Conservation (phyloP, 1,140 invertebrate species). For the Homarus americanus region DNA sequence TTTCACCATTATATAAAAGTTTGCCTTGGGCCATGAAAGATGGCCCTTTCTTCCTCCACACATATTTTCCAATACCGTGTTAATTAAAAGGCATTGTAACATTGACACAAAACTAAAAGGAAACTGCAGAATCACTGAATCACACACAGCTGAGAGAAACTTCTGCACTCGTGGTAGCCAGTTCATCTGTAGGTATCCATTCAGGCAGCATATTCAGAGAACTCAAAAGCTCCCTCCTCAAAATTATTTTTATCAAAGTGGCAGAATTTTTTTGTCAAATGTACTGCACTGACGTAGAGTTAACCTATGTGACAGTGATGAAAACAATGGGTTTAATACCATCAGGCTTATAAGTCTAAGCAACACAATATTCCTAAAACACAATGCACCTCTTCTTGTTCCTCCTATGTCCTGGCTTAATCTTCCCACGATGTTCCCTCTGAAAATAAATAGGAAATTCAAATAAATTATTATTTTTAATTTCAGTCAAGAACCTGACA, state of each 20-base stretch:
- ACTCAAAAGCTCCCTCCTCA: conserved; percentile 20
- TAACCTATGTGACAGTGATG: conserved; percentile 10
- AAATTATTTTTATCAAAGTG: conserved; percentile 14
- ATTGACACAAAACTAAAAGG: conserved; percentile 9
- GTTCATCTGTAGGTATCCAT: background rate
- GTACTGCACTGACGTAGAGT: conserved; percentile 28
- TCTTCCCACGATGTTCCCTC: conserved; percentile 59
- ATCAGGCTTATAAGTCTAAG: conserved; percentile 54
- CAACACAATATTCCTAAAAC: conserved; percentile 60
- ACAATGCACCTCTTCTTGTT: conserved; percentile 63
- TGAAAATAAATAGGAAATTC: conserved; percentile 10
- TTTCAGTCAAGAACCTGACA: too few species aligned
- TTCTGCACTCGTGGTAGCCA: background rate
- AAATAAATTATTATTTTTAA: too few species aligned
- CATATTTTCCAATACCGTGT: conserved; percentile 27
- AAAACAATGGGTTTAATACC: conserved; percentile 58
- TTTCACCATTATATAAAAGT: conserved; percentile 5
- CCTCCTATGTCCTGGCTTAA: conserved; percentile 24
- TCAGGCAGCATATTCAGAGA: conserved; percentile 23
- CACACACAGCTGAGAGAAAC: conserved; percentile 11
- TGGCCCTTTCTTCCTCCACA: background rate
- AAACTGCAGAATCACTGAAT: conserved; percentile 25
- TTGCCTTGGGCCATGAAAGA: conserved; percentile 9
- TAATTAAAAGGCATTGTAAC: conserved; percentile 3
- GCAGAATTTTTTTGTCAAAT: conserved; percentile 27